Conservation (phyloP, 2,113 vertebrate species). For the Pterophyllum scalare region DNA sequence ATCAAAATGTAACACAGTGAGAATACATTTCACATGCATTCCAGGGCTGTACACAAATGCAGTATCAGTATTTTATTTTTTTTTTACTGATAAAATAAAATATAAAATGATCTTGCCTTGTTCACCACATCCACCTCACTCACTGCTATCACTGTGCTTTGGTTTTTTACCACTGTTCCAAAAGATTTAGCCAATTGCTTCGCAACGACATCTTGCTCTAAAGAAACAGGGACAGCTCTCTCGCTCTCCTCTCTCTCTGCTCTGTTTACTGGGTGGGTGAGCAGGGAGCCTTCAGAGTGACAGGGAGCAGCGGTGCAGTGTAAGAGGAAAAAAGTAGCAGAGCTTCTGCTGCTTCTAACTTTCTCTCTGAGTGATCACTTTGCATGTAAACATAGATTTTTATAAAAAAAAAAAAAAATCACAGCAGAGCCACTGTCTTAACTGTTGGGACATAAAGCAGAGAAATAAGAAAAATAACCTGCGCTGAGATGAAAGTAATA, state of each 20-base stretch:
- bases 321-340: background rate
- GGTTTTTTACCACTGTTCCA: background rate
- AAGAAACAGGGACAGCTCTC: constrained; percentile 1
- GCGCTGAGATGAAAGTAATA: background rate
- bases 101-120: background rate
- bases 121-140: background rate
- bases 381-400: background rate
- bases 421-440: background rate
- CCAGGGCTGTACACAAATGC: background rate
- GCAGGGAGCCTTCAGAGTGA: background rate
- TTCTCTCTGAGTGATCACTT: background rate
- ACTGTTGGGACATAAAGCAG: background rate
- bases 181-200: background rate
- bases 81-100: no score
- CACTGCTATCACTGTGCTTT: background rate
- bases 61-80: no score
- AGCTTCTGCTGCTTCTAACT: constrained; percentile 3
- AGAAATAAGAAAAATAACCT: background rate
- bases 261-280: background rate
- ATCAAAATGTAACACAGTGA: background rate
- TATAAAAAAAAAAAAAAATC: background rate
- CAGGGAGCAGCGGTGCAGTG: background rate
- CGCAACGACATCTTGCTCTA: background rate
- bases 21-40: background rate
- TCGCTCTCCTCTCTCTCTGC: background rate